These are phyloP conservation scores for Taenaris catops DNA, from an alignment of 2,888 invertebrate genomes.

Conservation along the genomic window DNA sequence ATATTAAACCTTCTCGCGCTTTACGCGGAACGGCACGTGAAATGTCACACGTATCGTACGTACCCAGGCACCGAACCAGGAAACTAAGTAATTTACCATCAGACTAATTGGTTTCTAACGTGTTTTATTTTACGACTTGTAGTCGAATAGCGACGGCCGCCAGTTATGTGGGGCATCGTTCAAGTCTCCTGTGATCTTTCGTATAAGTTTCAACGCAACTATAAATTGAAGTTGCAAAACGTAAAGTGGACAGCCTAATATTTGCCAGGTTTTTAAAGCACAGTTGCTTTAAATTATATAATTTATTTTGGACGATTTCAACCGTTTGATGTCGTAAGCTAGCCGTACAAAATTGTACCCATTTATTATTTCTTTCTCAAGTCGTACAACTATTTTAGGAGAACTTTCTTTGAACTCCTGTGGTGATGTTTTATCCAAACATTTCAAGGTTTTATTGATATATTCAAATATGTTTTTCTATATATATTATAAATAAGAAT, in stretches of 20 bases:
- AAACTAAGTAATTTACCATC: constrained; percentile 8
- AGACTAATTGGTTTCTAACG: constrained; percentile 8
- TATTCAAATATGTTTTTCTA: too few relatives aligned
- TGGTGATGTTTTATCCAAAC: too few relatives aligned
- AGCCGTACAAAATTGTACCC: constrained; percentile 1
- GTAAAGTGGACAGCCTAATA: constrained; percentile 3
- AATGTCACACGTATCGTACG: too few relatives aligned
- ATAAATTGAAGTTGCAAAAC: constrained; percentile 18
- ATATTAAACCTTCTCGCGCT: too few relatives aligned
- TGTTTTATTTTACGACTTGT: constrained; percentile 19
- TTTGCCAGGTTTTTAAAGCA: constrained; percentile 6
- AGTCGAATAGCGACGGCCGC: constrained; percentile 9
- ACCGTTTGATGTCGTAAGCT: constrained; percentile 10
- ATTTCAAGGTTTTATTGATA: too few relatives aligned
- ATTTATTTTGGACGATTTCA: constrained; percentile 6
- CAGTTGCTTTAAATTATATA: constrained; percentile 7
- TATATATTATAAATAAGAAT: too few relatives aligned
- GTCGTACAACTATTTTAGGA: too few relatives aligned
- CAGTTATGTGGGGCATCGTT: constrained; percentile 19
- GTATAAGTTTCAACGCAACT: constrained; percentile 10
- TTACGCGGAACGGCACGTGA: too few relatives aligned
- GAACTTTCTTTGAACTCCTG: too few relatives aligned
- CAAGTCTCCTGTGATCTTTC: constrained; percentile 20
- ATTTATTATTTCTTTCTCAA: too few relatives aligned
- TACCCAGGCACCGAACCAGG: too few relatives aligned